phyloP scores from a whole-genome alignment of 2,888 invertebrate genomes.

The Cepaea hortensis region DNA sequence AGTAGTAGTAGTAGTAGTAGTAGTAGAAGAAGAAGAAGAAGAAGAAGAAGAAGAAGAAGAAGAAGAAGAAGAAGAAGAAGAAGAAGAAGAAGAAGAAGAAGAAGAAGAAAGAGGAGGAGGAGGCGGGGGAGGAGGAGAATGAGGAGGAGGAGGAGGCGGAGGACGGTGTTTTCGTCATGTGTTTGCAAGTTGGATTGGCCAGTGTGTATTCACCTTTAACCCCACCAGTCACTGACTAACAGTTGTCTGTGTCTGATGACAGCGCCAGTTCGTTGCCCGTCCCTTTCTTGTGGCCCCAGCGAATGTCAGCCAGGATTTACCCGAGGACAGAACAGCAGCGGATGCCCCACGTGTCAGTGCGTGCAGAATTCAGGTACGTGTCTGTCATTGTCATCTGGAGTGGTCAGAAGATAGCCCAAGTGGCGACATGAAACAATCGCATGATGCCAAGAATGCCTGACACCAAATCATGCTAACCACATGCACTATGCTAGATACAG shows the following conservation, averaged over 20 bases:
- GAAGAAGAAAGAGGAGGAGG: too few species aligned
- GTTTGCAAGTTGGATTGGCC: too few species aligned
- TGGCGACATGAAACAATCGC: background rate
- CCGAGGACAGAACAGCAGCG: background rate
- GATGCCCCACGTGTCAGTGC: slow-evolving; percentile 9
- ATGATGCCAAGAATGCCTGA: background rate
- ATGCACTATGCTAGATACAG: background rate
- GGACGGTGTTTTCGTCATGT: too few species aligned
- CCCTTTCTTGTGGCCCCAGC: background rate
- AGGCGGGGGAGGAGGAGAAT: too few species aligned
- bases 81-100: too few species aligned
- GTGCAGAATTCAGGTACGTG: background rate
- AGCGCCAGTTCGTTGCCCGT: background rate
- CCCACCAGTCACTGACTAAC: too few species aligned
- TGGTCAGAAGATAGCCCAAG: background rate
- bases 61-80: too few species aligned
- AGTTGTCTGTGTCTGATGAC: background rate
- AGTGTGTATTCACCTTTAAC: too few species aligned
- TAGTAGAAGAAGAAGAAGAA: too few species aligned
- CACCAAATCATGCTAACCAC: background rate
- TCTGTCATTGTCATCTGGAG: background rate
- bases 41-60: too few species aligned
- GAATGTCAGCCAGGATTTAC: background rate
- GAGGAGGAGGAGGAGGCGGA: too few species aligned
- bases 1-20: too few species aligned